Evolutionary conservation across 2,888 invertebrate genomes (phyloP).

Genomic region (Willowsia nigromaculata): DNA sequence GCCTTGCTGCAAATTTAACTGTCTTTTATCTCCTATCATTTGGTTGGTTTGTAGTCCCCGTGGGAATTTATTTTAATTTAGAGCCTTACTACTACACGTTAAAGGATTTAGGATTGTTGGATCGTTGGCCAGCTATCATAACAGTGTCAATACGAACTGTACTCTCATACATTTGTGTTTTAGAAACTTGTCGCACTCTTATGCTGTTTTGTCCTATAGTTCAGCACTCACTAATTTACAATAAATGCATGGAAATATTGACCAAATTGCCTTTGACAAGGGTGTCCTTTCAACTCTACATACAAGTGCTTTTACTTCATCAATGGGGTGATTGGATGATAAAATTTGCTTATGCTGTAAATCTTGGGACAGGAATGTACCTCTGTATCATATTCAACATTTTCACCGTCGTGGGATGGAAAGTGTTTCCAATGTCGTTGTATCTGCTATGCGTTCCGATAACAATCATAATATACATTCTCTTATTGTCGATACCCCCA

Average conservation of each 20-base stretch:
- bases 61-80: neutral
- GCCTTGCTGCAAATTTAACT: neutral
- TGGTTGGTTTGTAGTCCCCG: neutral
- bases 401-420: conserved; percentile 2
- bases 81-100: conserved; percentile 1
- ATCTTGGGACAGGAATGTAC: neutral
- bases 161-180: neutral
- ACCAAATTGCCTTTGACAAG: neutral
- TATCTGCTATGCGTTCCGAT: neutral
- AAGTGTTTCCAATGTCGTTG: neutral
- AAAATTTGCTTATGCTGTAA: neutral
- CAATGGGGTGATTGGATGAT: neutral
- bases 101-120: neutral
- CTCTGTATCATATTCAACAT: neutral
- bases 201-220: neutral
- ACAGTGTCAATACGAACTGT: neutral
- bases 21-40: neutral
- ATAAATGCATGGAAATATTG: neutral
- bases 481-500: no score
- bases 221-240: neutral
- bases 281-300: neutral
- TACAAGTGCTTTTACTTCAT: neutral
- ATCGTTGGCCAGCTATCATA: neutral
- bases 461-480: no score
- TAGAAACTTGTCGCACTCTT: neutral